Conservation (phyloP, 2,797 vertebrate genomes). For the Sebastes nivosus region DNA sequence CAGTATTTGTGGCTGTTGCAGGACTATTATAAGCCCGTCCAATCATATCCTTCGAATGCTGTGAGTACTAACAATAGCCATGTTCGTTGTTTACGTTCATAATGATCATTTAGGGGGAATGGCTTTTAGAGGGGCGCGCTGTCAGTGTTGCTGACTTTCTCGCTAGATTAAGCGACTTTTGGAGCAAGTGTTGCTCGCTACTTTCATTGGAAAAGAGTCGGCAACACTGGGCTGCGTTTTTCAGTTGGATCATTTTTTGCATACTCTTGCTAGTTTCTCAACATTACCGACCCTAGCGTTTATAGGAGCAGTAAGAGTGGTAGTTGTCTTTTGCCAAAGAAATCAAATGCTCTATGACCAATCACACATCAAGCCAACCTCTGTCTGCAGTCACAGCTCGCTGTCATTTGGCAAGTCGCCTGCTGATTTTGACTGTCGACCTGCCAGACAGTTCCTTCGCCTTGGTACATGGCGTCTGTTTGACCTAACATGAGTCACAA, state of each 20-base stretch:
- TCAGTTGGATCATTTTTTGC: background rate
- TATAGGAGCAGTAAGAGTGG: background rate
- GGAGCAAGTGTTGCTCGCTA: accelerated
- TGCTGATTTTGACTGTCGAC: conserved; percentile 26
- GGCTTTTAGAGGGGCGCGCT: background rate
- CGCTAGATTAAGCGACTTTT: background rate
- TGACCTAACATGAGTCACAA: conserved; percentile 56
- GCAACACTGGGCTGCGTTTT: accelerated
- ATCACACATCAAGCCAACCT: background rate
- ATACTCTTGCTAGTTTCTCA: background rate
- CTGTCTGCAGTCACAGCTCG: background rate
- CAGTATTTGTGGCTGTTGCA: too few relatives aligned
- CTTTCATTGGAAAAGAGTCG: background rate
- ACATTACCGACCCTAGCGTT: background rate
- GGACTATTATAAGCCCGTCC: too few relatives aligned
- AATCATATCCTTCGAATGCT: too few relatives aligned
- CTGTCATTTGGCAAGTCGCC: conserved; percentile 20
- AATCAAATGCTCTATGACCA: background rate
- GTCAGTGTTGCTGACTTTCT: background rate
- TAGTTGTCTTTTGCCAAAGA: background rate
- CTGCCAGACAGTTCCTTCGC: conserved; percentile 32
- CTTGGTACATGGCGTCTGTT: conserved; percentile 3
- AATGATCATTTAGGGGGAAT: too few relatives aligned
- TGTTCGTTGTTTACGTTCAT: too few relatives aligned
- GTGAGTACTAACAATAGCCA: too few relatives aligned